These are phyloP conservation scores for Dolichotis patagonum DNA, from an alignment of 2,113 vertebrate species.

Conservation along the genomic window DNA sequence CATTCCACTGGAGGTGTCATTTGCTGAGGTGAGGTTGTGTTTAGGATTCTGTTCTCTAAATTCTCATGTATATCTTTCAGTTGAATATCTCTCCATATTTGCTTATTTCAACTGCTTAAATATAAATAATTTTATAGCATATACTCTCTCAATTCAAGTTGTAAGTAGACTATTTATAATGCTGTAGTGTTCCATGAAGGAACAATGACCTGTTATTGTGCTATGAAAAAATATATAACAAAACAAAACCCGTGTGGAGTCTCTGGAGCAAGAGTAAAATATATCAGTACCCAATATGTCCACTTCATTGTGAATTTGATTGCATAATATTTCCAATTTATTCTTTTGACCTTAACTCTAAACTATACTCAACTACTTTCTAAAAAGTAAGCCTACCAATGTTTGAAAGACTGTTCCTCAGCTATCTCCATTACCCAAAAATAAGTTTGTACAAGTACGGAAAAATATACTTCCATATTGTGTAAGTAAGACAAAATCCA, in stretches of 20 bases:
- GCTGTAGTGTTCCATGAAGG: background rate
- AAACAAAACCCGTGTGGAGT: background rate
- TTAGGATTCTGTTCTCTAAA: background rate
- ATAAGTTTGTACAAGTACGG: background rate
- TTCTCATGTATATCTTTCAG: background rate
- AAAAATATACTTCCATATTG: background rate
- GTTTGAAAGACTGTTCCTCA: background rate
- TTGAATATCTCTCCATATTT: background rate
- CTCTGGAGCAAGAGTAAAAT: background rate
- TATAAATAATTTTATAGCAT: background rate
- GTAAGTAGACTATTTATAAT: background rate
- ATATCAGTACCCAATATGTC: fast-evolving
- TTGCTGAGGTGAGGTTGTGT: background rate
- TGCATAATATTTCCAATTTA: background rate
- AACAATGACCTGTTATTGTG: background rate
- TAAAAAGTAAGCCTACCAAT: fast-evolving
- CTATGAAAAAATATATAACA: background rate
- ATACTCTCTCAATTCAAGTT: background rate
- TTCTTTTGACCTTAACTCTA: background rate
- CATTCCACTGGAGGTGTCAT: fast-evolving
- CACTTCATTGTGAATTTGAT: background rate
- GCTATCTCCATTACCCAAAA: background rate
- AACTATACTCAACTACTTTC: background rate
- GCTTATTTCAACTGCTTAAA: background rate
- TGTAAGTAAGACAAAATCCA: background rate